phyloP scores from a whole-genome alignment of 2,888 invertebrate species.

The Parnassius mnemosyne region DNA sequence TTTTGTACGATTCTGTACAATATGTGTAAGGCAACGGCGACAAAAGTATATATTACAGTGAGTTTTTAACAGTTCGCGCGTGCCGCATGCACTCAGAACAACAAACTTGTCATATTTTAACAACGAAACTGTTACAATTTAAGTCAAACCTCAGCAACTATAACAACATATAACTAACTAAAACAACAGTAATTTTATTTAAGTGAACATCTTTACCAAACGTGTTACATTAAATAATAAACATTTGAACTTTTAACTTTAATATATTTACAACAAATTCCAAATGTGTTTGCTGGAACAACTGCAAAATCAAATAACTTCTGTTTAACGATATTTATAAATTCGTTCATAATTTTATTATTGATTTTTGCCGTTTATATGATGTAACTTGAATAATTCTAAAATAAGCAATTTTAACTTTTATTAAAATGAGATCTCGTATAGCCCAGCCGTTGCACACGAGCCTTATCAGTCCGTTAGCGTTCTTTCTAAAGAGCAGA shows the following conservation, averaged over 20 bases:
- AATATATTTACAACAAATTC: neutral
- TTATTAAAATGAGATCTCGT: conserved; percentile 15
- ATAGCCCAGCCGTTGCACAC: conserved; percentile 16
- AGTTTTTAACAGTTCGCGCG: too few species aligned
- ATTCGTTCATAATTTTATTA: neutral
- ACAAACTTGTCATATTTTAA: too few species aligned
- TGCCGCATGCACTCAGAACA: too few species aligned
- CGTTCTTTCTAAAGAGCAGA: conserved; percentile 23
- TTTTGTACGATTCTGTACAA: too few species aligned
- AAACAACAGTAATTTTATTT: too few species aligned
- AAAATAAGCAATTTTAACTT: conserved; percentile 1
- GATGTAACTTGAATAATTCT: neutral
- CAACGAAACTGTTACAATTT: too few species aligned
- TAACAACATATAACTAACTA: too few species aligned
- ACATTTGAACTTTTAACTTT: neutral
- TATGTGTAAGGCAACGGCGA: too few species aligned
- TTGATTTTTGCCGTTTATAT: neutral
- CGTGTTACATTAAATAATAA: neutral
- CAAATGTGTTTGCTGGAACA: neutral
- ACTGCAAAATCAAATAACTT: too few species aligned
- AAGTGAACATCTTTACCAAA: neutral
- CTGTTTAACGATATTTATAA: neutral
- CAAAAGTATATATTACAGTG: too few species aligned
- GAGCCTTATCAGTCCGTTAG: conserved; percentile 19
- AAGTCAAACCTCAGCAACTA: too few species aligned